phyloP scores from a whole-genome alignment of 2,888 invertebrate genomes.

The Agrotis puta region DNA sequence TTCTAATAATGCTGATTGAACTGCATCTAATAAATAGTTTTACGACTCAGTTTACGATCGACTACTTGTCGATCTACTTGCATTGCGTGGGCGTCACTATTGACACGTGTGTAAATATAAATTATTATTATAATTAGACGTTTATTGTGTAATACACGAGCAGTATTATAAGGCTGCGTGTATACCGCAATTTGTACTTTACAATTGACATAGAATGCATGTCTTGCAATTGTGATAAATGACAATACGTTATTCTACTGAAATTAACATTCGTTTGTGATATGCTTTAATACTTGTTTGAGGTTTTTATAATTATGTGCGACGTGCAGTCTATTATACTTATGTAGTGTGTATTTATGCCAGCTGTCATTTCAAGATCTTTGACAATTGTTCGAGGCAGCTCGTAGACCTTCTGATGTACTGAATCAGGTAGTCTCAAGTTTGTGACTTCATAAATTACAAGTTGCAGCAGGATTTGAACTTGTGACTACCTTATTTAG shows the following conservation, averaged over 20 bases:
- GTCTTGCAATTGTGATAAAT: neutral
- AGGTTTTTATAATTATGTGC: no score
- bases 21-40: conserved; percentile 18
- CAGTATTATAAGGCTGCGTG: neutral
- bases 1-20: conserved; percentile 17
- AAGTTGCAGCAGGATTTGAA: no score
- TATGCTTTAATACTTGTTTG: no score
- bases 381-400: neutral
- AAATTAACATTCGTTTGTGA: no score
- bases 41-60: conserved; percentile 24
- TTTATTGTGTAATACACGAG: neutral
- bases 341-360: no score
- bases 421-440: no score
- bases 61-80: neutral
- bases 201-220: neutral
- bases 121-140: neutral
- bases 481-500: no score
- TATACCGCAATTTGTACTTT: neutral
- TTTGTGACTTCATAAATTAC: no score
- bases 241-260: no score
- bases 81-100: conserved; percentile 3
- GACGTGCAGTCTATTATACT: no score
- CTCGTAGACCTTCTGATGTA: no score
- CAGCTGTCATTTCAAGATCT: neutral
- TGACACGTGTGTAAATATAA: conserved; percentile 28